phyloP scores from a whole-genome alignment of 2,113 vertebrate species.

The Phaetusa simplex region DNA sequence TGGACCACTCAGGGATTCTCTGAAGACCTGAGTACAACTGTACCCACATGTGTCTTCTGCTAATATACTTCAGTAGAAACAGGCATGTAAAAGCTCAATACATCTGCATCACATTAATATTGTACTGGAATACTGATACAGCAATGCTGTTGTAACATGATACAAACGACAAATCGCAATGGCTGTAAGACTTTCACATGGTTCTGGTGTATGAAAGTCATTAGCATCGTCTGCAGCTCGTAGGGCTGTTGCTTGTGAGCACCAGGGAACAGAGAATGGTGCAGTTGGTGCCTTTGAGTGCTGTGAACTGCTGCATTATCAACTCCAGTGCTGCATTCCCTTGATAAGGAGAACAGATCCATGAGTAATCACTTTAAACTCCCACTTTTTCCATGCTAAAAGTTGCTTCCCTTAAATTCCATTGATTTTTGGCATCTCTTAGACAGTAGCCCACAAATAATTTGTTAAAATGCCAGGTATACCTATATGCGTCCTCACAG shows the following conservation, averaged over 20 bases:
- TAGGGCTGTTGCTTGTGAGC: background rate
- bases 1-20: conserved; percentile 14
- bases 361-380: background rate
- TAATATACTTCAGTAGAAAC: conserved; percentile 25
- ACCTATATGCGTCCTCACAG: background rate
- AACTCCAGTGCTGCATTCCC: background rate
- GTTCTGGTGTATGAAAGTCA: conserved; percentile 27
- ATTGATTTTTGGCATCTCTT: background rate
- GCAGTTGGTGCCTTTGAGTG: background rate
- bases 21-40: conserved; percentile 10
- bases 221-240: conserved; percentile 2
- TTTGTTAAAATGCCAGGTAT: background rate
- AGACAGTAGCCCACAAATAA: conserved; percentile 15
- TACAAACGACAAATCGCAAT: conserved; percentile 8
- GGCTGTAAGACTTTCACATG: background rate
- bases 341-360: conserved; percentile 43
- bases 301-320: background rate
- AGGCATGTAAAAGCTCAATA: conserved; percentile 36
- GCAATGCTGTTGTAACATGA: background rate
- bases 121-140: background rate
- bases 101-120: conserved; percentile 45
- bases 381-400: background rate
- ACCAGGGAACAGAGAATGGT: background rate
- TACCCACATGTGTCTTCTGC: conserved; percentile 4
- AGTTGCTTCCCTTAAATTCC: background rate